These are phyloP conservation scores for Corythoichthys intestinalis DNA, from an alignment of 2,113 vertebrate genomes.

Conservation along the genomic window DNA sequence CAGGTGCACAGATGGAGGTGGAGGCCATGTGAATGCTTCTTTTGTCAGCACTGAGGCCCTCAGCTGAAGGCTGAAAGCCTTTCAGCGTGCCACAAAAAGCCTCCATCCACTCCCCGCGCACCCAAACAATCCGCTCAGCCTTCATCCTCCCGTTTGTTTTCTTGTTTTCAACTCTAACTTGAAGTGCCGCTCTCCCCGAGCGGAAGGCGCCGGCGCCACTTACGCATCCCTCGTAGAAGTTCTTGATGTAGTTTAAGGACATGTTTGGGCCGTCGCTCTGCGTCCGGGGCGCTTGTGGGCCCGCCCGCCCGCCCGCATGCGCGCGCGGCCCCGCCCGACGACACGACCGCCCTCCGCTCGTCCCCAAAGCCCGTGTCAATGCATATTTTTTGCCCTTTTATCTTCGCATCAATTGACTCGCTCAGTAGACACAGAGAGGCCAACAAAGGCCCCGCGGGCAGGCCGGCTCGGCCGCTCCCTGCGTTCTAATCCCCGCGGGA, in stretches of 20 bases:
- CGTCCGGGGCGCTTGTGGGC: constrained; percentile 45
- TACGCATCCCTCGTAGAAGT: constrained; percentile 87
- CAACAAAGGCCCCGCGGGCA: constrained; percentile 68
- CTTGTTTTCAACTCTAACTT: background rate
- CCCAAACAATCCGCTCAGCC: background rate
- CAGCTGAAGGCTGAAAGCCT: constrained; percentile 19
- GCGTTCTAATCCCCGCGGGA: constrained; percentile 71
- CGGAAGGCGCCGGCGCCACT: constrained; percentile 55
- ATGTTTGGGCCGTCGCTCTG: constrained; percentile 55
- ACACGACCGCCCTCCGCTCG: constrained; percentile 16
- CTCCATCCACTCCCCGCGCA: background rate
- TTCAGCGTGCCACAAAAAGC: background rate
- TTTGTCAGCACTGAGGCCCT: constrained; percentile 40
- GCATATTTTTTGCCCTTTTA: constrained; percentile 73
- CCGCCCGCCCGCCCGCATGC: constrained; percentile 62
- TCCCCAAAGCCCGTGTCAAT: constrained; percentile 71
- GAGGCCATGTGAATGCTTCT: constrained; percentile 31
- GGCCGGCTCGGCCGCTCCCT: constrained; percentile 64
- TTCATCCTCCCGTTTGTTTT: background rate
- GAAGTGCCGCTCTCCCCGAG: background rate
- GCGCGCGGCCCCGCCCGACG: constrained; percentile 53
- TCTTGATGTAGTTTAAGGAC: constrained; percentile 85
- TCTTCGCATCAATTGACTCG: constrained; percentile 73
- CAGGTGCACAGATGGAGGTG: background rate
- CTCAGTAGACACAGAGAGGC: constrained; percentile 62